Evolutionary conservation across 2,888 invertebrate genomes (phyloP).

Genomic region (Chymomyza fuscimana): DNA sequence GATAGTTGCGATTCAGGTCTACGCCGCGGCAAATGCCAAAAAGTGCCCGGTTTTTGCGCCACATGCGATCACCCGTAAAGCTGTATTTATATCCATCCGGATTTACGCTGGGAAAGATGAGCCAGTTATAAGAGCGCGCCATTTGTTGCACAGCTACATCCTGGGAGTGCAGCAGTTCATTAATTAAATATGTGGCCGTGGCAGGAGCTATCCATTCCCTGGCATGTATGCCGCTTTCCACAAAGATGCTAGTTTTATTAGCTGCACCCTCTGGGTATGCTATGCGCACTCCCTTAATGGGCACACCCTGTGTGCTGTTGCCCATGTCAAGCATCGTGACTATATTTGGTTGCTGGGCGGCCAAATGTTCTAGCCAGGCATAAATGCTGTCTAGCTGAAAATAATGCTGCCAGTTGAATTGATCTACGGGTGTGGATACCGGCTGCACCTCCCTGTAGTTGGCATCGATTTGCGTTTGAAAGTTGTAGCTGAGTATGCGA

Average conservation of each 20-base stretch:
- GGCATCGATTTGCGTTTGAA: conserved; percentile 78
- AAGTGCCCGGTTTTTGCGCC: conserved; percentile 87
- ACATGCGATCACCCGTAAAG: conserved; percentile 87
- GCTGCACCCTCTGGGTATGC: conserved; percentile 69
- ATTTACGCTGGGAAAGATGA: conserved; percentile 87
- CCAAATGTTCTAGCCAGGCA: conserved; percentile 75
- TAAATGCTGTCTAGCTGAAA: conserved; percentile 79
- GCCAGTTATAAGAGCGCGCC: conserved; percentile 83
- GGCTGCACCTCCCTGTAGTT: conserved; percentile 75
- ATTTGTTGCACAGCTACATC: conserved; percentile 73
- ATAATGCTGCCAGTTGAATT: conserved; percentile 78
- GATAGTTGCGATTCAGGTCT: conserved; percentile 86
- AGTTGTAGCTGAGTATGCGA: conserved; percentile 73
- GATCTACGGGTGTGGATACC: conserved; percentile 54
- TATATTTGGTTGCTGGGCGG: conserved; percentile 65
- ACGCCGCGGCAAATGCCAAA: conserved; percentile 82
- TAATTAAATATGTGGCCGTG: conserved; percentile 77
- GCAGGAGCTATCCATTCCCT: conserved; percentile 80
- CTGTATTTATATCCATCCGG: conserved; percentile 90
- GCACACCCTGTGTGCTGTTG: conserved; percentile 80
- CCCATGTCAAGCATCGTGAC: conserved; percentile 80
- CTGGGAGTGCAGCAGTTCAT: conserved; percentile 77
- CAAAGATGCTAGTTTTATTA: conserved; percentile 80
- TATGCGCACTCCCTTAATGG: conserved; percentile 81
- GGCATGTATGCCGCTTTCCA: conserved; percentile 81